Conservation (phyloP, 2,888 invertebrate genomes). For the Leptopterna dolabrata region DNA sequence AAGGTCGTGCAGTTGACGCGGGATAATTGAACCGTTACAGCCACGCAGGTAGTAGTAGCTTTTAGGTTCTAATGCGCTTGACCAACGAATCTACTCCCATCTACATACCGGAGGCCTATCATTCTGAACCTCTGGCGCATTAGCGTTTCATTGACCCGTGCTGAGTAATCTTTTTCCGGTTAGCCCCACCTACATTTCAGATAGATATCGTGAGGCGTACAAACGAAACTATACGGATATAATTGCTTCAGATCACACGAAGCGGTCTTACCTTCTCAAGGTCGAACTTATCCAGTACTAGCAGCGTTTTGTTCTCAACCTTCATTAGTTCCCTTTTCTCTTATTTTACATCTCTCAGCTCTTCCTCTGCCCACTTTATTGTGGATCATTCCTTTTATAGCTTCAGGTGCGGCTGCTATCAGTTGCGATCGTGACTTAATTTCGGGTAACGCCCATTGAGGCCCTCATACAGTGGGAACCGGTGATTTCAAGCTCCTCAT, state of each 20-base stretch:
- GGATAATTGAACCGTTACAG: background rate
- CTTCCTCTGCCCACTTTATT: constrained; percentile 11
- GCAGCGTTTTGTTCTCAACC: background rate
- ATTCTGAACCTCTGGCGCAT: background rate
- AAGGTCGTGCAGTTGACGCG: background rate
- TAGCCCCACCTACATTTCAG: background rate
- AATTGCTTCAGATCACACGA: constrained; percentile 1
- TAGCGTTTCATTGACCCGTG: background rate
- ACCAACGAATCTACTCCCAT: background rate
- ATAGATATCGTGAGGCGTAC: background rate
- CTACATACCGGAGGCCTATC: background rate
- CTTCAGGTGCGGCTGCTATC: background rate
- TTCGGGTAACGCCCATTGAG: background rate
- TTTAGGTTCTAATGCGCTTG: background rate
- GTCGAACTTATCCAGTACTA: constrained; percentile 16
- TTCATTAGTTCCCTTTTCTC: background rate
- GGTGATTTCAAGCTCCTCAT: background rate
- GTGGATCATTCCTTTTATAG: background rate
- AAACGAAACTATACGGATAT: constrained; percentile 5
- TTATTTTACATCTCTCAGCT: background rate
- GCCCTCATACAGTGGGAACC: background rate
- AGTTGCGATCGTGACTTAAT: constrained; percentile 40
- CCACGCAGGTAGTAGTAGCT: background rate
- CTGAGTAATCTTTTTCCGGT: background rate
- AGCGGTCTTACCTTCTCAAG: constrained; percentile 31